These are phyloP conservation scores for Rotaria sp. DNA, from an alignment of 2,888 invertebrate species.

Conservation along the genomic window DNA sequence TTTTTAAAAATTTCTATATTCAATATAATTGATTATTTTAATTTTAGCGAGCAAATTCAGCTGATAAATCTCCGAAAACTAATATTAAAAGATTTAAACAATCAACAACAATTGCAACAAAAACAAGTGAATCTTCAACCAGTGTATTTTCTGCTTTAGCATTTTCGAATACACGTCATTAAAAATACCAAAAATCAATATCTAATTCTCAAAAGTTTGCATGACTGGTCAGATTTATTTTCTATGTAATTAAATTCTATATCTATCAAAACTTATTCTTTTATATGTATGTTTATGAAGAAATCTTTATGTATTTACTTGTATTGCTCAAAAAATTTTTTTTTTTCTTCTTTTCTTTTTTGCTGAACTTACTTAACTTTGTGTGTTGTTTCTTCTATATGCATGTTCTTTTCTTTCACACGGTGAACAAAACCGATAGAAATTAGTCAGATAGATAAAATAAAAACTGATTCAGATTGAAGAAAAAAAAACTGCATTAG, in stretches of 20 bases:
- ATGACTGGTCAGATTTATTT: not conserved
- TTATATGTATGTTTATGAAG: constrained; percentile 4
- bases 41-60: not conserved
- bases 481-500: too few species aligned
- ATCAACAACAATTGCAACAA: not conserved
- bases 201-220: not conserved
- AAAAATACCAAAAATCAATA: not conserved
- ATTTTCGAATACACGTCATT: not conserved
- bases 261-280: not conserved
- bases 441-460: constrained; percentile 19
- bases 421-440: constrained; percentile 10
- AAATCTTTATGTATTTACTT: not conserved
- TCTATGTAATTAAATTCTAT: not conserved
- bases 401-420: not conserved
- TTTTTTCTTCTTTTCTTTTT: not conserved
- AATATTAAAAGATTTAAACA: constrained; percentile 14
- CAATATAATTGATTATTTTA: not conserved
- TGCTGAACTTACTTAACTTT: constrained; percentile 10
- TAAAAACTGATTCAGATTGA: too few species aligned
- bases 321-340: not conserved
- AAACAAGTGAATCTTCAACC: not conserved
- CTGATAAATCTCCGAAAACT: not conserved
- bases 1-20: too few species aligned
- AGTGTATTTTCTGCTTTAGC: constrained; percentile 9
- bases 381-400: not conserved